These are phyloP conservation scores for Mythimna loreyi DNA, from an alignment of 2,888 invertebrate species.

Conservation along the genomic window DNA sequence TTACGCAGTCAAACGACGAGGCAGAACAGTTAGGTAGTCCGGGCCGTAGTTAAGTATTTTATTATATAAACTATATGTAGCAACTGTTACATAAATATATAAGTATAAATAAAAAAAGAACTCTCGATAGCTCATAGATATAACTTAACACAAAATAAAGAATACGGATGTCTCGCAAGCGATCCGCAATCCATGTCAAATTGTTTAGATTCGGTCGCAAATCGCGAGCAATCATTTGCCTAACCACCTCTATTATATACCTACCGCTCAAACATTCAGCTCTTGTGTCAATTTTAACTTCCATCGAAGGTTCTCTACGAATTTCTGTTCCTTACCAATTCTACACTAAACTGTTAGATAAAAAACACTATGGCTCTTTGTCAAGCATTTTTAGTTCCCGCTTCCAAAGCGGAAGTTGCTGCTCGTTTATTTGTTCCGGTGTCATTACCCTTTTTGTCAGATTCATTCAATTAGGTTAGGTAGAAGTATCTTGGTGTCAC, in stretches of 20 bases:
- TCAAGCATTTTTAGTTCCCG: slow-evolving; percentile 12
- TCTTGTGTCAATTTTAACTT: slow-evolving; percentile 54
- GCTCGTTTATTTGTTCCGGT: slow-evolving; percentile 18
- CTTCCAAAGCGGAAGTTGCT: not conserved
- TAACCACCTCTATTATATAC: slow-evolving; percentile 22
- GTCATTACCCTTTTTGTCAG: slow-evolving; percentile 16
- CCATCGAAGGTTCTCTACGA: slow-evolving; percentile 38
- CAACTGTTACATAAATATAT: too few relatives aligned
- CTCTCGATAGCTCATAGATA: not conserved
- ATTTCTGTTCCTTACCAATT: slow-evolving; percentile 29
- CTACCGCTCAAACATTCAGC: slow-evolving; percentile 37
- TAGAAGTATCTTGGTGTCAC: not conserved
- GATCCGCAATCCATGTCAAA: slow-evolving; percentile 51
- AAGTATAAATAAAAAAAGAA: too few relatives aligned
- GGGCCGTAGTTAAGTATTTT: too few relatives aligned
- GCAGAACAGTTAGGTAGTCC: too few relatives aligned
- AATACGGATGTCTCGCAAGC: slow-evolving; percentile 45
- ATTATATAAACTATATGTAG: too few relatives aligned
- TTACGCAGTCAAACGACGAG: too few relatives aligned
- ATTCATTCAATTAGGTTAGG: not conserved
- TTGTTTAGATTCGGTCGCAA: slow-evolving; percentile 50
- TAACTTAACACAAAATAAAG: slow-evolving; percentile 37
- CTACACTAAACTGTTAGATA: slow-evolving; percentile 9
- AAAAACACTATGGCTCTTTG: slow-evolving; percentile 1
- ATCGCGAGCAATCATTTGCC: slow-evolving; percentile 40